phyloP scores from a whole-genome alignment of 1,140 invertebrate species.

The Drosophila dunni region DNA sequence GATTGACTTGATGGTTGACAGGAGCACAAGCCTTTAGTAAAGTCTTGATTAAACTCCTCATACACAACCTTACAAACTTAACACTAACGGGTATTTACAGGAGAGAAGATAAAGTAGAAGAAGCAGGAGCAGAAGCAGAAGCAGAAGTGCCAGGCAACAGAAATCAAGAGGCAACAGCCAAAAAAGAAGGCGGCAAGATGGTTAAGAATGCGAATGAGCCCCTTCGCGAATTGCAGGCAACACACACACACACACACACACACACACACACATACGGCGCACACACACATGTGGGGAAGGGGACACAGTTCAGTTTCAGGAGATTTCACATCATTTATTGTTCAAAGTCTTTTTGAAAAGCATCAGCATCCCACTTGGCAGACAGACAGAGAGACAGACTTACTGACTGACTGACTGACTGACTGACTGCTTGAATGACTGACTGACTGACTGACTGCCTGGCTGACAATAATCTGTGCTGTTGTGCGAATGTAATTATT shows the following conservation, averaged over 20 bases:
- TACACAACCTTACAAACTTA: no score
- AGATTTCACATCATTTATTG: slow-evolving; percentile 72
- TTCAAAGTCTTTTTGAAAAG: slow-evolving; percentile 63
- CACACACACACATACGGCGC: slow-evolving; percentile 21
- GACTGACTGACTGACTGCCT: slow-evolving; percentile 25
- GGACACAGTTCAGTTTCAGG: slow-evolving; percentile 43
- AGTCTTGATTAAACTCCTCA: no score
- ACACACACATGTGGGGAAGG: slow-evolving; percentile 19
- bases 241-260: slow-evolving; percentile 19
- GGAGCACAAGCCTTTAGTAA: no score
- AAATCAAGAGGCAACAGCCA: slow-evolving; percentile 13
- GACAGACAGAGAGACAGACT: slow-evolving; percentile 2
- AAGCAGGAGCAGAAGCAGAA: background rate
- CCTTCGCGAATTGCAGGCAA: slow-evolving; percentile 42
- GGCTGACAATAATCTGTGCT: slow-evolving; percentile 67
- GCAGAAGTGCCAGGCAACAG: slow-evolving; percentile 41
- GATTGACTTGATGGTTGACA: no score
- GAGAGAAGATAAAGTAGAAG: no score
- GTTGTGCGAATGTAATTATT: slow-evolving; percentile 60
- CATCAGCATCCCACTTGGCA: slow-evolving; percentile 47
- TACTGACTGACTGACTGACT: background rate
- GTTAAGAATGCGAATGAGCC: slow-evolving; percentile 35
- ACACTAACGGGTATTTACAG: no score
- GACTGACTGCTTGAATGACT: slow-evolving; percentile 31
- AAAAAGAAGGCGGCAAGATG: slow-evolving; percentile 18